Evolutionary conservation across 2,888 invertebrate genomes (phyloP).

Genomic region (Cephus pygmeus): DNA sequence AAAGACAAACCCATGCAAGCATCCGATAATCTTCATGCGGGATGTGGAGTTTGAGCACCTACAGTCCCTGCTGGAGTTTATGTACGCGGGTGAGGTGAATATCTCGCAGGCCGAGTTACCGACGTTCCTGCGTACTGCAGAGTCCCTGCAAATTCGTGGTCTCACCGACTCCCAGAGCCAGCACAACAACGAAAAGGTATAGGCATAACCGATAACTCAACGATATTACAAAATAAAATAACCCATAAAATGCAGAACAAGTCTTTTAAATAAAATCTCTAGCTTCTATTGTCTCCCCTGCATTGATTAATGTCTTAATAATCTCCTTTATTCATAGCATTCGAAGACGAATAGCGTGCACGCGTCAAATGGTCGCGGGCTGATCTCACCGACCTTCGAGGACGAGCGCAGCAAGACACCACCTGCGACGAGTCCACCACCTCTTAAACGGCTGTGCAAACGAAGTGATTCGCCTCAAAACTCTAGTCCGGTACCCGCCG

Average conservation of each 20-base stretch:
- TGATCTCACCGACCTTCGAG: constrained; percentile 63
- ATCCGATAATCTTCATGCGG: constrained; percentile 87
- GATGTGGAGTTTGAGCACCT: constrained; percentile 85
- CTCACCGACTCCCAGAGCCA: constrained; percentile 73
- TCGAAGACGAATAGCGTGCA: constrained; percentile 61
- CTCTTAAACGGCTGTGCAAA: constrained; percentile 65
- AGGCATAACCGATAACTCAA: background rate
- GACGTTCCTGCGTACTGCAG: constrained; percentile 81
- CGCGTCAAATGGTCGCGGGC: constrained; percentile 61
- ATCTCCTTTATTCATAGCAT: constrained; percentile 44
- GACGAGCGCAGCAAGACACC: constrained; percentile 64
- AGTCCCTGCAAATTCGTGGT: constrained; percentile 82
- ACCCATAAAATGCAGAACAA: background rate
- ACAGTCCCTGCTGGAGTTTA: constrained; percentile 82
- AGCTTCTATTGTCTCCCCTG: background rate
- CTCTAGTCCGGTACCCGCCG: constrained; percentile 63
- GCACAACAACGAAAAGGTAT: constrained; percentile 64
- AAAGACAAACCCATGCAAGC: constrained; percentile 86
- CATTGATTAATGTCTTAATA: background rate
- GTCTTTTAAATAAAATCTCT: background rate
- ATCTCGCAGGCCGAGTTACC: constrained; percentile 83
- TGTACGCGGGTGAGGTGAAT: constrained; percentile 88
- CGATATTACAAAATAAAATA: background rate
- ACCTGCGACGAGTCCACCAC: constrained; percentile 63
- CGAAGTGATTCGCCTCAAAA: constrained; percentile 64